Evolutionary conservation across 1,140 invertebrate genomes (phyloP).

Genomic region (Adoxophyes honmai): DNA sequence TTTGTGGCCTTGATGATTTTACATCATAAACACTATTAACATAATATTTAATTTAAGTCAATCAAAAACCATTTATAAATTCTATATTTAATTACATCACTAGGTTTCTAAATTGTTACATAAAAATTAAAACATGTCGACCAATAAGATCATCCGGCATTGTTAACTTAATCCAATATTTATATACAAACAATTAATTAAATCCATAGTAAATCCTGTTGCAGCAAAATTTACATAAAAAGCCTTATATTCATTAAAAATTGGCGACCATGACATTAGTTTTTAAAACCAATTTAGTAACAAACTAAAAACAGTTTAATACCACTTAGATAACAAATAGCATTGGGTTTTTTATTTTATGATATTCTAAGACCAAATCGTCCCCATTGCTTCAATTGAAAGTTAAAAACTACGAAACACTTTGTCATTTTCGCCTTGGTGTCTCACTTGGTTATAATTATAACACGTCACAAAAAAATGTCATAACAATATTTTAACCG

Average conservation of each 20-base stretch:
- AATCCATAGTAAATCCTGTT: neutral
- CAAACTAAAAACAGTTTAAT: neutral
- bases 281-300: neutral
- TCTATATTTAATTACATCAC: slow-evolving; percentile 21
- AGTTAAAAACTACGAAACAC: too few species aligned
- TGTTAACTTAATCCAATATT: neutral
- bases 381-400: too few species aligned
- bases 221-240: slow-evolving; percentile 3
- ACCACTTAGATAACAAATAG: too few species aligned
- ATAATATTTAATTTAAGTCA: slow-evolving; percentile 5
- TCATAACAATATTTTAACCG: too few species aligned
- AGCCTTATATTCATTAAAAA: neutral
- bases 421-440: too few species aligned
- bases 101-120: neutral
- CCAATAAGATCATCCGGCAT: neutral
- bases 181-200: slow-evolving; percentile 3
- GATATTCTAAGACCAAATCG: too few species aligned
- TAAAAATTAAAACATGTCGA: slow-evolving; percentile 10
- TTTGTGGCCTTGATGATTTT: slow-evolving; percentile 8
- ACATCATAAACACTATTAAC: neutral
- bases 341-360: too few species aligned
- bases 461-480: too few species aligned
- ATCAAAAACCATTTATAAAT: slow-evolving; percentile 17
- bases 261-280: neutral
- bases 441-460: too few species aligned